Evolutionary conservation across 2,888 invertebrate genomes (phyloP).

Genomic region (Aleiodes alternator): DNA sequence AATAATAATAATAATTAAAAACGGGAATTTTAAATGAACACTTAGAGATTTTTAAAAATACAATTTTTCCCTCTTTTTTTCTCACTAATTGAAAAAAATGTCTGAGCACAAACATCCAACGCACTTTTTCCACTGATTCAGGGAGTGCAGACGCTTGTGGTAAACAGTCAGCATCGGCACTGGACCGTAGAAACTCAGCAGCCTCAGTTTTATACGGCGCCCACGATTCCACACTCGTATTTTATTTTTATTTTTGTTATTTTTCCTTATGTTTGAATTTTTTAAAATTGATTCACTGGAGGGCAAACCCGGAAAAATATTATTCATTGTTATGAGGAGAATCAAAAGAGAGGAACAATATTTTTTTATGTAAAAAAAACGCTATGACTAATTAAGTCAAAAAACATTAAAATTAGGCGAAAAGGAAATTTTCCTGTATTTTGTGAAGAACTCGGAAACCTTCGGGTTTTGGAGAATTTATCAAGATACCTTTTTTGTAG

Average conservation of each 20-base stretch:
- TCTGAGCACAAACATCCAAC: constrained; percentile 7
- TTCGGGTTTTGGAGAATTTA: too few species aligned
- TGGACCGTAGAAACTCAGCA: constrained; percentile 66
- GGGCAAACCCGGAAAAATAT: not conserved
- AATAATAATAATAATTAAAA: constrained; percentile 1
- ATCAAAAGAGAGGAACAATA: too few species aligned
- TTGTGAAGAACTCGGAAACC: too few species aligned
- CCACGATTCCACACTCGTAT: constrained; percentile 61
- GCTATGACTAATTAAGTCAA: too few species aligned
- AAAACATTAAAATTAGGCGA: too few species aligned
- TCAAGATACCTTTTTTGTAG: too few species aligned
- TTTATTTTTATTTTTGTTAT: constrained; percentile 14
- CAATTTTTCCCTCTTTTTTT: not conserved
- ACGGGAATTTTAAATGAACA: not conserved
- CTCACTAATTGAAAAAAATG: not conserved
- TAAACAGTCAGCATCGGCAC: constrained; percentile 63
- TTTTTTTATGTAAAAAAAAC: too few species aligned
- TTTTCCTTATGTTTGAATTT: not conserved
- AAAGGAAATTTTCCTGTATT: too few species aligned
- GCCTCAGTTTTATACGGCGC: constrained; percentile 73
- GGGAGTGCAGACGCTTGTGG: constrained; percentile 55
- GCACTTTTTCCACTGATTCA: constrained; percentile 45
- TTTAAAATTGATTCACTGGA: not conserved
- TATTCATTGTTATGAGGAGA: too few species aligned
- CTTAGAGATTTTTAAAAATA: not conserved